Percentiles rank a stretch among this genome's conserved stretches.
Evolutionary conservation across 2,888 invertebrate species (phyloP).

Genomic region (Steromphala cineraria): DNA sequence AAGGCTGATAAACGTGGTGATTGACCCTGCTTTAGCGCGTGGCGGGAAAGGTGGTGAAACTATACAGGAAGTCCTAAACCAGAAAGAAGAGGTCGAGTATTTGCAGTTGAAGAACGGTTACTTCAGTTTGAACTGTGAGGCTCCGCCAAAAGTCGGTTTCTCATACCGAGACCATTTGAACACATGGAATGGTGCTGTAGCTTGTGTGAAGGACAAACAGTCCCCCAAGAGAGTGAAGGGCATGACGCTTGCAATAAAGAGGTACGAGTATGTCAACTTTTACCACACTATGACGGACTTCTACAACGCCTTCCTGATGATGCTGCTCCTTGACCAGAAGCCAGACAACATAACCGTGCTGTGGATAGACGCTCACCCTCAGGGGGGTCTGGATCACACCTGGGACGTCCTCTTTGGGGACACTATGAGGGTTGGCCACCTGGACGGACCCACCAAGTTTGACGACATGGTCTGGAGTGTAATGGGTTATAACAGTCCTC

Average conservation of each 20-base stretch:
- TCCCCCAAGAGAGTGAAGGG: slow-evolving; percentile 2
- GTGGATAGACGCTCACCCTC: slow-evolving; percentile 71
- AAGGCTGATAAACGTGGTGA: slow-evolving; percentile 35
- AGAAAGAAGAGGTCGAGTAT: slow-evolving; percentile 54
- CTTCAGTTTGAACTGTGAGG: slow-evolving; percentile 50
- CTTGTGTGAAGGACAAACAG: neutral
- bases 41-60: slow-evolving; percentile 54
- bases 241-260: slow-evolving; percentile 58
- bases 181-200: slow-evolving; percentile 37
- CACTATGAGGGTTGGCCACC: slow-evolving; percentile 50
- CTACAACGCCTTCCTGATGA: slow-evolving; percentile 65
- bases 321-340: slow-evolving; percentile 47
- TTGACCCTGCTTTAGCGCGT: slow-evolving; percentile 38
- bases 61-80: slow-evolving; percentile 52
- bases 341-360: slow-evolving; percentile 61
- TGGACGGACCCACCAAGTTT: slow-evolving; percentile 49
- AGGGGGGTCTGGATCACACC: slow-evolving; percentile 62
- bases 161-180: slow-evolving; percentile 40
- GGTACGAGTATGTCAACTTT: slow-evolving; percentile 69
- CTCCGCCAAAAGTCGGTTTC: slow-evolving; percentile 33
- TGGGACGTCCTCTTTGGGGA: slow-evolving; percentile 70
- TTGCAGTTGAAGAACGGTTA: slow-evolving; percentile 46
- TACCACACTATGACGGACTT: slow-evolving; percentile 71
- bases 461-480: slow-evolving; percentile 64
- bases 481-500: slow-evolving; percentile 68